Evolutionary conservation across 1,140 invertebrate genomes (phyloP).

Genomic region (Trachymyrmex septentrionalis): DNA sequence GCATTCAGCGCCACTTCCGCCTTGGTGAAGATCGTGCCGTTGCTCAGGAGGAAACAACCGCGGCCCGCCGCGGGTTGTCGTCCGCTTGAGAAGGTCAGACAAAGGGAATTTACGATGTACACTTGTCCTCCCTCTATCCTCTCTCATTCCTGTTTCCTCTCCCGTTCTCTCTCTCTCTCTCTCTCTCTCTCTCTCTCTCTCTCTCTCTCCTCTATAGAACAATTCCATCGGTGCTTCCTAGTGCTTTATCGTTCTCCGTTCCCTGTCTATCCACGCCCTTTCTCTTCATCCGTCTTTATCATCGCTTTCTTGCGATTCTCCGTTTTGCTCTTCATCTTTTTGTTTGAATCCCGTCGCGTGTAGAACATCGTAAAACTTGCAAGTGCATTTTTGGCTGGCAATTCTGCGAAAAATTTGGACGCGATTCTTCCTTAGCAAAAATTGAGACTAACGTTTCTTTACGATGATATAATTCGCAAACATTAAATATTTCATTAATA

Average conservation of each 20-base stretch:
- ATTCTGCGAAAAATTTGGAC: not conserved
- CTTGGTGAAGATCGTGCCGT: conserved; percentile 34
- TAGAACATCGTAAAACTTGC: not conserved
- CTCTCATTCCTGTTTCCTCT: conserved; percentile 46
- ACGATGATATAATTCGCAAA: not conserved
- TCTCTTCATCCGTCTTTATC: conserved; percentile 29
- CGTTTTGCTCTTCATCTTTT: conserved; percentile 29
- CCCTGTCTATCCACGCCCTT: not conserved
- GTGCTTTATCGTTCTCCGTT: conserved; percentile 10
- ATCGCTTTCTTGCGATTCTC: conserved; percentile 23
- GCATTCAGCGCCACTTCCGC: conserved; percentile 52
- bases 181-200: conserved; percentile 21
- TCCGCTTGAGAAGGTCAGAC: conserved; percentile 50
- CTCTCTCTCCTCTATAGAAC: conserved; percentile 7
- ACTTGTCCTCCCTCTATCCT: conserved; percentile 52
- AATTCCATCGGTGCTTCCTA: conserved; percentile 22
- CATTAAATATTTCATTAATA: not conserved
- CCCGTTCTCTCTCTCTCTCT: not conserved
- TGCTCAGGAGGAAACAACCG: conserved; percentile 38
- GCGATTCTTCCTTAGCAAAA: not conserved
- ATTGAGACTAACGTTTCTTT: conserved; percentile 15
- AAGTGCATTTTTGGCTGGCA: conserved; percentile 25
- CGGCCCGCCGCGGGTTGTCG: conserved; percentile 53
- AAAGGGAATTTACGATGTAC: conserved; percentile 77
- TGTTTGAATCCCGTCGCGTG: not conserved